Base-by-base conservation (phyloP, 2,797 vertebrate species). In the Heliangelus exortis region DNA sequence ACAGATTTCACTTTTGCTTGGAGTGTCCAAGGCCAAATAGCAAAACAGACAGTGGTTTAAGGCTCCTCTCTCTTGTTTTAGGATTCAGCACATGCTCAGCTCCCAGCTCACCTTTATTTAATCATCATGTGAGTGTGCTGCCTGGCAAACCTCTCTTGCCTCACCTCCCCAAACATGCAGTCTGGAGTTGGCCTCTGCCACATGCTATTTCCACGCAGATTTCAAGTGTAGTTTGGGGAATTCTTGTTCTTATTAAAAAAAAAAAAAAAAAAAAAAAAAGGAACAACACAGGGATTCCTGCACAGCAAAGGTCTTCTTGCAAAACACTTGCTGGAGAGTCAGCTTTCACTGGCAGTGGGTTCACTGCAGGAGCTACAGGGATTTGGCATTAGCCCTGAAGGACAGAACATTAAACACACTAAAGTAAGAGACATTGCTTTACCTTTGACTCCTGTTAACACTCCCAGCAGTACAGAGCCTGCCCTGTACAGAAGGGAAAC, bases 61-160 rank as follows among this genome's bases (percentile, higher is more conserved):
- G 58, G 59, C 34, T 92, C 91, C 81, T 72, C 69, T 73, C 78
- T 69, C 65, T 61, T 43, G 0, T 11, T 89, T 94, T 67, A 65
- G 73, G 22, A 96, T 93, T 87, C 91, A 73, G 69, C 63, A 89
- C 63, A 78, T 59, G 73, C 23, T 86, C 58, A 48, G 54, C 91
- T 75, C 62, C 76, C 76, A 62, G 50, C 36, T 90, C 84, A 95
- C 82, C 73, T 80, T 89, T 94, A 92, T 93, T 93, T 93, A 93
- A 91, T 78, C 82, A 59, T 84, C 93, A 94, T 55, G 82, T 77
- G 69, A 87, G 62, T 55, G 39, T 50, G 90, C 47, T 77, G 75
- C 80, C 91, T 93, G 72, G 41, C 41, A 87, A 89, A 91, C 93
- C 51, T 93, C 93, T 66, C 87, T 76, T 77, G 76, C 39, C 79